Base-by-base conservation (phyloP, 2,888 invertebrate genomes). In the Volucella zonaria region DNA sequence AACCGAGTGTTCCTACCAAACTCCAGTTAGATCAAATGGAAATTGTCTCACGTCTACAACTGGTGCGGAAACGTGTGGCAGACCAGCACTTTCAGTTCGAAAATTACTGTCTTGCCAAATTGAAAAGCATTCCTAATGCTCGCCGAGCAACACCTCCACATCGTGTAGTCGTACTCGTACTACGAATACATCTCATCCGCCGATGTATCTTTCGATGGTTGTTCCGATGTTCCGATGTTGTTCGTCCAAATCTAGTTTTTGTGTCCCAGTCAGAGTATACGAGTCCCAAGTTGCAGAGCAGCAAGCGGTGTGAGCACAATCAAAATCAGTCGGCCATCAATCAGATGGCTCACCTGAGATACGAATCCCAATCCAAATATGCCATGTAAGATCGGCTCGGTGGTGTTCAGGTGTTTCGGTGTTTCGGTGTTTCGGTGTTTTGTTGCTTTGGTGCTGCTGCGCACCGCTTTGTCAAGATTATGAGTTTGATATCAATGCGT, bases 401-500 rank as follows among this genome's bases (percentile, higher is more conserved):
- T 31, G 31, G 31, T 31, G 31, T 31, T 31, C 31, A 31, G 31
- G 31, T 31, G 31, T 31, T 31, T 31, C 1, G 31, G 31, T 31
- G 31, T 31, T 31, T 31, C 1, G 31, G 4, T 31, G 6, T 31
- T 31, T 6, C 6, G 31, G 31, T 31, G 31, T 31, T 31, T 6
- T 31, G 31, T 6, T 71, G 83, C n/a, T n/a, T 70, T 47, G 54
- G 71, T 49, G 73, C 45, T 47, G 71, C 67, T 47, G 66, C 70
- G 62, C 79, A 71, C 66, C 52, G 59, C 85, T 85, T 76, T 80
- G 76, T 85, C 81, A 85, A 73, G 81, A 85, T 85, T 85, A 85
- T 85, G 80, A 85, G 67, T 77, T 81, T 81, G 85, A 85, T 85
- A 85, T 85, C 73, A 80, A 85, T 81, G 85, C 85, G 85, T 85